These are phyloP conservation scores for Caenorhabditis brenneri DNA, from an alignment of 1,140 invertebrate species.

Conservation along the genomic window DNA sequence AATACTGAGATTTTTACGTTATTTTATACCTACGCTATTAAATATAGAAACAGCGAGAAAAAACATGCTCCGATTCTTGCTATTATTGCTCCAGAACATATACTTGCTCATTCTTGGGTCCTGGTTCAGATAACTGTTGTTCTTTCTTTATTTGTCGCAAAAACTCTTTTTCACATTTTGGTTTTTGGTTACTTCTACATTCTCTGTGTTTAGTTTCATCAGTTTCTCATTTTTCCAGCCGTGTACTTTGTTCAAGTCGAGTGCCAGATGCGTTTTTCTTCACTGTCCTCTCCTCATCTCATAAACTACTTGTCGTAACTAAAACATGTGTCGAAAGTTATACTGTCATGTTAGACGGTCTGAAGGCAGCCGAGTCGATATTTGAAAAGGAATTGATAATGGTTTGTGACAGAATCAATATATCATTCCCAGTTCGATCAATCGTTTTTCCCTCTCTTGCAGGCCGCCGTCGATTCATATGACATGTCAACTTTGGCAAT, in stretches of 20 bases:
- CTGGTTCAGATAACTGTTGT: too few relatives aligned
- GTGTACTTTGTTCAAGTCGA: slow-evolving; percentile 3
- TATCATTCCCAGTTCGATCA: slow-evolving; percentile 35
- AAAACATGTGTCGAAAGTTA: slow-evolving; percentile 34
- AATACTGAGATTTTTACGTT: too few relatives aligned
- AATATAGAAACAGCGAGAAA: too few relatives aligned
- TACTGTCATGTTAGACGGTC: slow-evolving; percentile 27
- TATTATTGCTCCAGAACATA: too few relatives aligned
- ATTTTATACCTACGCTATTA: too few relatives aligned
- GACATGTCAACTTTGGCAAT: slow-evolving; percentile 42
- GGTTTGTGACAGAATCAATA: slow-evolving; percentile 27
- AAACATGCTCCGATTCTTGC: too few relatives aligned
- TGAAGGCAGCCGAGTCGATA: slow-evolving; percentile 22
- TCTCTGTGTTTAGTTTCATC: too few relatives aligned
- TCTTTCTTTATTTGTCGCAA: too few relatives aligned
- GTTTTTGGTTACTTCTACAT: too few relatives aligned
- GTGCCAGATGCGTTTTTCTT: slow-evolving; percentile 7
- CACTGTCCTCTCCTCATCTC: slow-evolving; percentile 9
- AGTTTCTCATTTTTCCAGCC: too few relatives aligned
- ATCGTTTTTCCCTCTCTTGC: slow-evolving; percentile 16
- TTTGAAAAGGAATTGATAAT: slow-evolving; percentile 41
- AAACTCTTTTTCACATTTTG: too few relatives aligned
- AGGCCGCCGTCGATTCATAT: slow-evolving; percentile 36
- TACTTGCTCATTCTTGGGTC: too few relatives aligned
- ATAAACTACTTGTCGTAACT: slow-evolving; percentile 12